Base-by-base conservation (phyloP, 64 coral and sea anemone genomes). In the Montipora sp. region DNA sequence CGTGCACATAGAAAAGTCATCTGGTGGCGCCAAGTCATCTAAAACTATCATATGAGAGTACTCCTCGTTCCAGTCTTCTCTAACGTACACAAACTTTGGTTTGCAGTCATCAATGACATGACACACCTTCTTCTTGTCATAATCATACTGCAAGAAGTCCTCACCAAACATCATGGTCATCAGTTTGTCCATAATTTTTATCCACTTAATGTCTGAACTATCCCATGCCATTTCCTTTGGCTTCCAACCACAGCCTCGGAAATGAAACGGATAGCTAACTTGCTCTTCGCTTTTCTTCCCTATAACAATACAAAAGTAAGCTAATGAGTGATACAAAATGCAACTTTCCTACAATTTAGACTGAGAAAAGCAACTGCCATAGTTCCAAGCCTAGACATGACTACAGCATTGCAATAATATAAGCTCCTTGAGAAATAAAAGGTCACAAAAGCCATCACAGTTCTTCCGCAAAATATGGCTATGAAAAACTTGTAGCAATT, bases 161-260 rank as follows among this genome's bases (percentile, higher is more conserved):
- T 46, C 81, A 13, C 91, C 91, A 93, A 93, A 93, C 80, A 76
- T 77, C 72, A 86, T 47, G 45, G 71, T 66, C 57, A 87, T 69
- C 6, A 93, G 81, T 15, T 93, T 19, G 23, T 93, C 74, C 81
- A 93, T 50, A 21, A 93, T n/a, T 23, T 79, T 87, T 21, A 93
- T 85, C 91, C 91, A 93, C 22, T 79, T 2, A 12, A 72, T 75
- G 15, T 93, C 91, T 14, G 65, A 73, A 13, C 63, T 15, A 24
- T 12, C 68, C 91, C 91, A 93, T 6, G 12, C 5, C 19, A 87
- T 12, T 3, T 46, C 50, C 73, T 93, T 93, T 50, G 69, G 23
- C 57, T 87, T 78, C 91, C 91, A 87, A 14, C 91, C 91, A 51
- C 91, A 93, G 23, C 91, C 91, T 59, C 46, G 75, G 59, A 87